Evolutionary conservation across 2,888 invertebrate genomes (phyloP).

Genomic region (Colletes collaris): DNA sequence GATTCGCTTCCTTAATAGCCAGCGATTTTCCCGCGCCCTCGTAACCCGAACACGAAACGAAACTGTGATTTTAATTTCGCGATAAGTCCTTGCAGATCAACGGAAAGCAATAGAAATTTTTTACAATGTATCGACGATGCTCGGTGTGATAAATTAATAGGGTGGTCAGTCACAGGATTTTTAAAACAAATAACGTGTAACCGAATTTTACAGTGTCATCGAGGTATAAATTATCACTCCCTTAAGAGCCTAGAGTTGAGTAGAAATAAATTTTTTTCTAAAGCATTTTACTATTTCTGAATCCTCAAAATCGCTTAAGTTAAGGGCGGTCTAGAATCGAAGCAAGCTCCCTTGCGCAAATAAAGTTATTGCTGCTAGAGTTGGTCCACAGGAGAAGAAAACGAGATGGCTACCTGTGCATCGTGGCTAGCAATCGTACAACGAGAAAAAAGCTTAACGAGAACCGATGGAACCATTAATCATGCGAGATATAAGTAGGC

Average conservation of each 20-base stretch:
- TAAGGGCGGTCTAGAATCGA: too few relatives aligned
- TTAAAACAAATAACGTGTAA: too few relatives aligned
- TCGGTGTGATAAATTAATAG: too few relatives aligned
- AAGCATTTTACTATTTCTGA: too few relatives aligned
- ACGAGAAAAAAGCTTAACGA: slow-evolving; percentile 36
- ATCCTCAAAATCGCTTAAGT: too few relatives aligned
- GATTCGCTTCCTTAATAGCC: slow-evolving; percentile 46
- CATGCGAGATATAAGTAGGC: slow-evolving; percentile 12
- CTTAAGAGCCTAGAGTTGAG: too few relatives aligned
- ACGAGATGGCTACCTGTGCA: not conserved
- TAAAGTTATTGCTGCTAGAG: too few relatives aligned
- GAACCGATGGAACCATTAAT: slow-evolving; percentile 36
- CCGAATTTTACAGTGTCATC: too few relatives aligned
- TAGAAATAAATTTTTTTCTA: too few relatives aligned
- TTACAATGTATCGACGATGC: not conserved
- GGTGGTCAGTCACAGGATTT: too few relatives aligned
- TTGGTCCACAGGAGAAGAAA: not conserved
- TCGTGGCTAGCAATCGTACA: slow-evolving; percentile 2
- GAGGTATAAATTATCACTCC: too few relatives aligned
- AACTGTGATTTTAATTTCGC: slow-evolving; percentile 30
- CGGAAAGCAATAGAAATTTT: not conserved
- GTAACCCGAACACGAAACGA: not conserved
- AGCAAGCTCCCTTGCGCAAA: too few relatives aligned
- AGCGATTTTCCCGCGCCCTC: slow-evolving; percentile 16
- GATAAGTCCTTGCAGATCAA: not conserved